Base-by-base conservation (phyloP, 2,797 vertebrate species). In the Clarias fuscus region DNA sequence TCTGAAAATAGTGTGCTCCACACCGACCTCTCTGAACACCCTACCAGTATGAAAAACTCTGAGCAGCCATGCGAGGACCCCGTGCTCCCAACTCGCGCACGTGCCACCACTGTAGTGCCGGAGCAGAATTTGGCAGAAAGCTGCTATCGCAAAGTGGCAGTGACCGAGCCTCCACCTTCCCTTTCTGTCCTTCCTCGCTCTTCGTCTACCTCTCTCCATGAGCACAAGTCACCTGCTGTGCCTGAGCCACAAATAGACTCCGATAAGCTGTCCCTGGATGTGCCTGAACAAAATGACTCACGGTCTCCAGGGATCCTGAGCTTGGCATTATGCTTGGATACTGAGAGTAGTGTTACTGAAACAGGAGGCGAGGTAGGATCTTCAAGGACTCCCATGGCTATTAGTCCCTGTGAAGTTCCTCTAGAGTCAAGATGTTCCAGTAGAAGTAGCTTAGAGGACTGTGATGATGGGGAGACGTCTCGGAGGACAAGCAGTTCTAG, bases 1-100 rank as follows among this genome's bases (percentile, higher is more conserved):
- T 97, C 97, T 0, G 94, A 98, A 0, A 96, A 98, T 91, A 96
- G 95, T 93, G 96, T 98, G 91, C 94, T 96, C 48, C 95, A 56
- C 5, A 88, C 90, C 0, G 88, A 81, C 14, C 43, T 20, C 24
- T 68, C 62, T 27, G 11, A 14, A 56, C 48, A 78, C 30, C 5
- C 48, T 59, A 30, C 67, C 24, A 81, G 92, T 18, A 92, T 72
- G 40, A 75, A 76, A 73, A 82, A 89, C 90, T 73, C 82, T 1
- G 76, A 84, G 24, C 14, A 20, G 20, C 27, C 18, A 37, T 88
- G 92, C 7, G 75, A 89, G 0, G 93, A 93, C 30, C 93, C 93
- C 58, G 89, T 92, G 40, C 95, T 94, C 84, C 90, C 93, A 40
- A 92, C 94, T 7, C 94, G 95, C 82, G 91, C 97, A 20, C 95